Conservation (phyloP, 2,113 vertebrate genomes). For the Gobio gobio region DNA sequence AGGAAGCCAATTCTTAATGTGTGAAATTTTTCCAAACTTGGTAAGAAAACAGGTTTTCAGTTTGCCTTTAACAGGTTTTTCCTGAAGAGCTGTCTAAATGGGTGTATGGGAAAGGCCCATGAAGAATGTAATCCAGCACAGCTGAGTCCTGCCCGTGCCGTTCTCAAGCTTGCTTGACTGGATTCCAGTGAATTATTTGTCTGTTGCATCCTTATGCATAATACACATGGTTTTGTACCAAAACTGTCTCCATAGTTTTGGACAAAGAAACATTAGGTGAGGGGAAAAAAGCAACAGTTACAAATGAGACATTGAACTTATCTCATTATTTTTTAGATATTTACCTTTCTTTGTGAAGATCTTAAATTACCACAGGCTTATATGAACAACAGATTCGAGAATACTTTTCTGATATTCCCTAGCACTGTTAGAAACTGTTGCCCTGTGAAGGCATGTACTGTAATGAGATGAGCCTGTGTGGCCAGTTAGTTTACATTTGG, state of each 20-base stretch:
- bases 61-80: conserved; percentile 1
- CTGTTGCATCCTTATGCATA: conserved; percentile 29
- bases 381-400: not conserved
- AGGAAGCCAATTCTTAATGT: not conserved
- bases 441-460: not conserved
- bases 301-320: not conserved
- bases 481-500: conserved; percentile 47
- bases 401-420: not conserved
- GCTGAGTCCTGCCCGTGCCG: conserved; percentile 4
- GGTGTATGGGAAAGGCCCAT: conserved; percentile 14
- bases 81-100: not conserved
- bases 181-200: conserved; percentile 52
- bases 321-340: not conserved
- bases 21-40: not conserved
- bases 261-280: not conserved
- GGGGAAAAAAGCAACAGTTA: not conserved
- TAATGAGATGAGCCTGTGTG: conserved; percentile 47
- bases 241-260: not conserved
- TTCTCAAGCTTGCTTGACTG: conserved; percentile 9
- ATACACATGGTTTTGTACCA: conserved; percentile 1
- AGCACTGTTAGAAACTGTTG: not conserved
- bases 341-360: not conserved
- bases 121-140: conserved; percentile 49
- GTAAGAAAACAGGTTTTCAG: not conserved
- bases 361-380: not conserved